Base-by-base conservation (phyloP, 1,140 invertebrate species). In the Aphelenchoides besseyi region DNA sequence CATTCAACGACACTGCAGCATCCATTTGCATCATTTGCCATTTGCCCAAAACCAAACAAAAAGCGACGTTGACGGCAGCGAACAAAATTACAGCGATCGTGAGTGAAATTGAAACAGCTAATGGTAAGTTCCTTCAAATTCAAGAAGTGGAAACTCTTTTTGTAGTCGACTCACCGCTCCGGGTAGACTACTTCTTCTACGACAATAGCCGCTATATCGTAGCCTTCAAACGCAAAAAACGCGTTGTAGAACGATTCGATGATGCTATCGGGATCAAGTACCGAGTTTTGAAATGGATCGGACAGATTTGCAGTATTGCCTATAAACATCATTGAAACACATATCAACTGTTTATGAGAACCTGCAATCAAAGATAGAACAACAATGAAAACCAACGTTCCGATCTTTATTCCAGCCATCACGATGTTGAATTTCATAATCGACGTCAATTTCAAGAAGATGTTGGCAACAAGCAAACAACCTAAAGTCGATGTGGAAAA, bases 401-500 rank as follows among this genome's bases (percentile, higher is more conserved):
- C 55, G 55, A 59, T 8, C 18, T 59, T 59, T 8, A 59, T 8
- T 8, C 5, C 18, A 28, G 55, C 55, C 55, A 59, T 5, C 5
- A 59, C 26, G 5, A 59, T 59, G 55, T 59, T 59, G 18, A 59
- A 5, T 59, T 59, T 59, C 55, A 59, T 59, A 8, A 59, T 23
- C 5, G 5, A 23, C 12, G 26, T 12, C 5, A 59, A 59, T 12
- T 28, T 28, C 16, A 59, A 5, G 18, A 59, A 33, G 5, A 18
- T 12, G 18, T 59, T 59, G 5, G n/a, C 5, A 41, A n/a, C 37
- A 41, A 41, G 5, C 5, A 41, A 41, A 59, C 55, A 23, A 59
- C 26, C 18, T 8, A 33, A 59, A 5, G 18, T 33, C 16, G 5
- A 33, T 8, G 26, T 59, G 5, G 5, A 59, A 59, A 33, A 33